Base-by-base conservation (phyloP, 2,888 invertebrate genomes). In the Heteromurus nitidus region DNA sequence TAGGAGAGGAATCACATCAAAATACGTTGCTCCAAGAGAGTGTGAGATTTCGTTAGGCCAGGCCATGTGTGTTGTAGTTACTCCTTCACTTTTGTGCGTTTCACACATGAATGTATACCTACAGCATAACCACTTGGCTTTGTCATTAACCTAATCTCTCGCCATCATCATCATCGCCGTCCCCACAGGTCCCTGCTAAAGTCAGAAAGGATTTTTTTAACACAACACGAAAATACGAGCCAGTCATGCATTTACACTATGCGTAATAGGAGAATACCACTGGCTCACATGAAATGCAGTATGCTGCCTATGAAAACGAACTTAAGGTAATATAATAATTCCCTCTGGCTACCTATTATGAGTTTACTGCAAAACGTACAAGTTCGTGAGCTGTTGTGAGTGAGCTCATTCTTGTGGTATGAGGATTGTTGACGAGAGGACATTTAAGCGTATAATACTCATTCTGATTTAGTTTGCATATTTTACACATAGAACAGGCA, bases 361-460 rank as follows among this genome's bases (percentile, higher is more conserved):
- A 3, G n/a, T 50, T n/a, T 50, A 50, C 13, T 16, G 28, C 55
- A 22, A 58, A 7, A 18, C 11, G 50, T 50, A 13, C 18, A n/a
- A 50, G 28, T 13, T n/a, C n/a, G 28, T 53, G 24, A 55, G 67
- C 58, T 76, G n/a, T n/a, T n/a, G n/a, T n/a, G n/a, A n/a, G n/a
- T n/a, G 76, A 76, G 76, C 76, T 76, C 76, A 76, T 68, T 76
- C 60, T 60, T 76, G 76, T 76, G 76, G 76, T 67, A 68, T 76
- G 47, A 50, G 75, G 65, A 75, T 67, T 75, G 75, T 65, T 65
- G 28, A 72, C 26, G 47, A 73, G 22, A 31, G 36, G 30, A 62
- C 62, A 24, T 55, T 5, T 16, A 16, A 55, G 16, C 11, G 5
- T n/a, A 26, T 26, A 26, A 55, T 55, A n/a, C 11, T 50, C 22